A percentile compares a stretch with the other conserved stretches of the same genome.
phyloP scores from a whole-genome alignment of 2,797 vertebrate species.

The Gallinago stenura region DNA sequence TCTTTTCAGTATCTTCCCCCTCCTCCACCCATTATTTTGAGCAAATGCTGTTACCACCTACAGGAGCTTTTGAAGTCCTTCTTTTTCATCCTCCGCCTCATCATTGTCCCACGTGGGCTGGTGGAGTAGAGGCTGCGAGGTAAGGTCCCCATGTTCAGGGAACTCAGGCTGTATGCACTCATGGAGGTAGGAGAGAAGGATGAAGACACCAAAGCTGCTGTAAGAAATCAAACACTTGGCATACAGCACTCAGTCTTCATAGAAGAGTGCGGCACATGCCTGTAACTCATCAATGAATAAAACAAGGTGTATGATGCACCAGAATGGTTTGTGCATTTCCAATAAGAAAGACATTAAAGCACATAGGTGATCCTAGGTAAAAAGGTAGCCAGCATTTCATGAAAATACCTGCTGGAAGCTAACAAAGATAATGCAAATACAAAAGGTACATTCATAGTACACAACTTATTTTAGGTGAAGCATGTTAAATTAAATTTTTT shows the following conservation, averaged over 20 bases:
- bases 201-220: conserved; percentile 86
- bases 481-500: conserved; percentile 15
- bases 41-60: conserved; percentile 81
- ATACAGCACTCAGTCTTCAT: conserved; percentile 43
- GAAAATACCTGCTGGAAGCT: neutral
- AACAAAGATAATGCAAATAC: neutral
- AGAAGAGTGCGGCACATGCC: conserved; percentile 14
- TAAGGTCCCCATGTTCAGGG: conserved; percentile 95
- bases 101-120: conserved; percentile 94
- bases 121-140: conserved; percentile 96
- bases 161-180: conserved; percentile 98
- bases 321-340: neutral
- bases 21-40: conserved; percentile 51
- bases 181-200: conserved; percentile 92
- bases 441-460: neutral
- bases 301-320: conserved; percentile 9
- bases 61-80: conserved; percentile 98
- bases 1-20: conserved; percentile 23
- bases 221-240: conserved; percentile 79
- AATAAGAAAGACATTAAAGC: neutral
- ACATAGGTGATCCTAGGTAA: neutral
- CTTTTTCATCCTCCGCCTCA: conserved; percentile 95
- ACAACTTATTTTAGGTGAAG: neutral
- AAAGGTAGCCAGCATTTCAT: neutral
- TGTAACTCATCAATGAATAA: conserved; percentile 30